phyloP scores from a whole-genome alignment of 2,113 vertebrate species.

The Acrocephalus arundinaceus region DNA sequence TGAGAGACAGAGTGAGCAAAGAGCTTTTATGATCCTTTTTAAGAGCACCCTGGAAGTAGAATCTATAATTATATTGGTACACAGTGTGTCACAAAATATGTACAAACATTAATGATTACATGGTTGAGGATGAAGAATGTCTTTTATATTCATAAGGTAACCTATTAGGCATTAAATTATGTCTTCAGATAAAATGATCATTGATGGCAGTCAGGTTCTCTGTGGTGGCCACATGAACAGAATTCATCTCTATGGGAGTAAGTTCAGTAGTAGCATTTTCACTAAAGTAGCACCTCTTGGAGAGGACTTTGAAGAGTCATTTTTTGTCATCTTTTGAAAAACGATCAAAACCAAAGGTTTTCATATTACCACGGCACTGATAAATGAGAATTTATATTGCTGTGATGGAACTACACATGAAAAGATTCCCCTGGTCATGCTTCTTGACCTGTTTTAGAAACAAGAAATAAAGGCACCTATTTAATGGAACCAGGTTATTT shows the following conservation, averaged over 20 bases:
- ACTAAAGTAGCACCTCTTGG: slow-evolving; percentile 49
- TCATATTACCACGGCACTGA: not conserved
- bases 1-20: slow-evolving; percentile 28
- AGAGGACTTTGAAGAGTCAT: slow-evolving; percentile 46
- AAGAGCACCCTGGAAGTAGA: slow-evolving; percentile 40
- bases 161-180: slow-evolving; percentile 38
- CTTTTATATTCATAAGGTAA: slow-evolving; percentile 52
- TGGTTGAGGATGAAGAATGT: not conserved
- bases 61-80: slow-evolving; percentile 52
- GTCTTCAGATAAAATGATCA: slow-evolving; percentile 42
- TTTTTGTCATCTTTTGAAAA: slow-evolving; percentile 51
- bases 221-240: slow-evolving; percentile 2
- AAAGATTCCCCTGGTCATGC: slow-evolving; percentile 22
- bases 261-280: slow-evolving; percentile 33
- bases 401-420: slow-evolving; percentile 42
- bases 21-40: slow-evolving; percentile 43
- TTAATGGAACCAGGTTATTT: slow-evolving; percentile 36
- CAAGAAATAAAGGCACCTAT: slow-evolving; percentile 22
- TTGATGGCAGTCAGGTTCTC: slow-evolving; percentile 34
- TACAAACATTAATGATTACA: slow-evolving; percentile 56
- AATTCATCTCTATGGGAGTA: slow-evolving; percentile 44
- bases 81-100: slow-evolving; percentile 36
- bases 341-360: slow-evolving; percentile 52
- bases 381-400: slow-evolving; percentile 43
- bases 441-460: slow-evolving; percentile 53